Base-by-base conservation (phyloP, 2,888 invertebrate species). In the Diploptera punctata region DNA sequence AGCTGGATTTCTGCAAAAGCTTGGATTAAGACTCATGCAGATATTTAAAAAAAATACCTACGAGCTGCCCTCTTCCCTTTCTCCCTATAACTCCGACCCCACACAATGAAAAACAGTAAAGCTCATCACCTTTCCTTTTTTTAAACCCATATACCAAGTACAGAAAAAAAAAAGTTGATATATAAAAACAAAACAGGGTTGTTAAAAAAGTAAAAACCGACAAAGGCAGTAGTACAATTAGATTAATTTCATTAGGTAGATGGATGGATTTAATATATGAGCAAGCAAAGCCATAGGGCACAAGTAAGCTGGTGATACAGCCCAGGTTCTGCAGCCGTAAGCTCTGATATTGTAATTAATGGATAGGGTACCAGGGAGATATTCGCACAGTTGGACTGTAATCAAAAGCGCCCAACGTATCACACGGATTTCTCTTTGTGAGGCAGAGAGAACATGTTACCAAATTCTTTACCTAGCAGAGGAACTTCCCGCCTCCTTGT, bases 161-260 rank as follows among this genome's bases (percentile, higher is more conserved):
- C 19, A 65, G 47, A 65, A 44, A 33, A 47, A 47, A 29, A 33
- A 26, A 24, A 13, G n/a, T 24, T 13, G 3, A n/a, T n/a, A n/a
- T 29, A 29, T 47, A 60, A 69, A 61, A 43, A 60, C 43, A 69
- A 69, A 69, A 69, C 43, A 69, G 44, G 60, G 44, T 47, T 29
- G 60, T 44, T 44, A 43, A 61, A 69, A 49, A 44, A 69, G 61
- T 61, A 44, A 61, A 69, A 69, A 69, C 67, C 69, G 69, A 69
- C 71, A 71, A 65, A 71, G 47, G 65, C 65, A 65, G 47, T 44
- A 67, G 52, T 65, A 68, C 72, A 72, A 72, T 72, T 69, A 72
- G 65, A 72, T 72, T 72, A 72, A 72, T 72, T 72, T 72, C 72
- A 72, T 72, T 72, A 69, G 69, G 62, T 72, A 72, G 65, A 72